These are phyloP conservation scores for Pao palembangensis DNA, from an alignment of 2,113 vertebrate genomes.

Conservation along the genomic window DNA sequence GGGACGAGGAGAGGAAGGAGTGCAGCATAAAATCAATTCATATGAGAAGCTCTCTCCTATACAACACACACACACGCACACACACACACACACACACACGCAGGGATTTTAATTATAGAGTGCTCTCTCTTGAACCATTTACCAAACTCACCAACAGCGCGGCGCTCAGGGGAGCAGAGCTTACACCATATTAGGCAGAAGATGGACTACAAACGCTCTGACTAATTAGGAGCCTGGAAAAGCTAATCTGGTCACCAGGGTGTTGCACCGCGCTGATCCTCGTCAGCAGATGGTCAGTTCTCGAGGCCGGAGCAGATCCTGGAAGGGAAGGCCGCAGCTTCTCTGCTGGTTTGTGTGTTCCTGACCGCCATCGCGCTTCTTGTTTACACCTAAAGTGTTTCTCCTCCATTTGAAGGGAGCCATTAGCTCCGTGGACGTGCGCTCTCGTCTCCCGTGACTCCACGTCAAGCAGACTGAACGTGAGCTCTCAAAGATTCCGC, in stretches of 20 bases:
- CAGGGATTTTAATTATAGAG: conserved; percentile 40
- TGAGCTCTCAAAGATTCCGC: conserved; percentile 36
- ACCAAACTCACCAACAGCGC: conserved; percentile 4
- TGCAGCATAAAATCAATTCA: conserved; percentile 52
- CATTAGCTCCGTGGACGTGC: neutral
- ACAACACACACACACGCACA: too few species aligned
- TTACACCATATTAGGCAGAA: conserved; percentile 4
- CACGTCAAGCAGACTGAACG: conserved; percentile 30
- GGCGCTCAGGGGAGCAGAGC: conserved; percentile 15
- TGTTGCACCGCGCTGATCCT: too few species aligned
- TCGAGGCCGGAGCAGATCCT: neutral
- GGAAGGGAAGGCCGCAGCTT: too few species aligned
- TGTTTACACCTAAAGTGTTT: too few species aligned
- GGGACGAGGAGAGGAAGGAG: neutral
- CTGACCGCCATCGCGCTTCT: too few species aligned
- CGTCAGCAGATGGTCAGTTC: too few species aligned
- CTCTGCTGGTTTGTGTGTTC: too few species aligned
- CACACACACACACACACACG: conserved; percentile 9
- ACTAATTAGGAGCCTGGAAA: neutral
- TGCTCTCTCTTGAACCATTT: conserved; percentile 39
- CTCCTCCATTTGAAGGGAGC: too few species aligned
- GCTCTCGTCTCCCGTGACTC: conserved; percentile 8
- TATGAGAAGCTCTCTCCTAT: conserved; percentile 27
- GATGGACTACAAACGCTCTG: neutral
- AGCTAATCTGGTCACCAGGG: neutral